phyloP scores from a whole-genome alignment of 1,140 invertebrate genomes.

The Brachionus koreanus region DNA sequence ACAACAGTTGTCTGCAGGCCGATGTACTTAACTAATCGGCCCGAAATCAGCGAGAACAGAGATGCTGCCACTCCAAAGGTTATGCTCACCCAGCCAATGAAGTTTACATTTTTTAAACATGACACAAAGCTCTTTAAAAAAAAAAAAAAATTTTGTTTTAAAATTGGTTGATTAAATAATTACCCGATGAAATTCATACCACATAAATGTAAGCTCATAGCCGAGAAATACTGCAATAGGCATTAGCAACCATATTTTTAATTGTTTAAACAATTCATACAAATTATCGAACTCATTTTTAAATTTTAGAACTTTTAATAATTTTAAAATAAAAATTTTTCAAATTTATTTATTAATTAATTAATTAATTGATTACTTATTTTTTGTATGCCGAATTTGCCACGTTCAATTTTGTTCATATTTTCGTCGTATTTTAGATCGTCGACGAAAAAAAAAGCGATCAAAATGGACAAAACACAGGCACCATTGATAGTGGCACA shows the following conservation, averaged over 20 bases:
- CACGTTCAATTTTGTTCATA: background rate
- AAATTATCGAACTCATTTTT: conserved; percentile 21
- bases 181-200: conserved; percentile 33
- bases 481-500: background rate
- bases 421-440: background rate
- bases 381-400: conserved; percentile 22
- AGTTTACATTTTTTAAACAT: conserved; percentile 12
- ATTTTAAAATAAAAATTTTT: too few species aligned
- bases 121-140: conserved; percentile 28
- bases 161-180: too few species aligned
- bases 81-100: conserved; percentile 24
- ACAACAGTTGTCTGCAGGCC: background rate
- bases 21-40: background rate
- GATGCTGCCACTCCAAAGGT: conserved; percentile 7
- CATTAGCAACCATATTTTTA: conserved; percentile 24
- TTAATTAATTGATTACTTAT: too few species aligned
- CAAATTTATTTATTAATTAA: too few species aligned
- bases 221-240: background rate
- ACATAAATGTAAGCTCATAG: conserved; percentile 33
- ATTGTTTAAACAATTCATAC: background rate
- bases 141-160: too few species aligned
- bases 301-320: too few species aligned
- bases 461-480: background rate
- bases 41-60: background rate
- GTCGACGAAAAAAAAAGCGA: conserved; percentile 24